Base-by-base conservation (phyloP, 2,797 vertebrate genomes). In the Peromyscus attwateri region DNA sequence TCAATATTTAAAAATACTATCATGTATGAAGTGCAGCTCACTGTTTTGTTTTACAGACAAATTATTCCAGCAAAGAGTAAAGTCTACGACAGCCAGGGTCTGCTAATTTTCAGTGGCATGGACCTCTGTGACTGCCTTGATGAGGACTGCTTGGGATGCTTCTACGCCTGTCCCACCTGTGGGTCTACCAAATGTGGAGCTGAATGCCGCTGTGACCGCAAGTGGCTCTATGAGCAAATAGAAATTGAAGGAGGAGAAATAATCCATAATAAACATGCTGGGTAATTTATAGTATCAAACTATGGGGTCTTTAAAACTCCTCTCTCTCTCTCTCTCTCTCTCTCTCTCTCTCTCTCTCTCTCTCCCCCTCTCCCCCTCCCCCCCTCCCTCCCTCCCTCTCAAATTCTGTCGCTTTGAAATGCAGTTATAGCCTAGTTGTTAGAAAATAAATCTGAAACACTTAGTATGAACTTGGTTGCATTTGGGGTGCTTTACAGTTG, bases 151-250 rank as follows among this genome's bases (percentile, higher is more conserved):
- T 98, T 99, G 98, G 99, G 99, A 34, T 99, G 99, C 96, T 99
- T 99, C 98, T 99, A 99, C n/a, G 99, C 99, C 0, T 99, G 99
- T 94, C 99, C 99, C 0, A 99, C 99, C 52, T 99, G 99, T 0
- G 95, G 98, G 66, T 99, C 99, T 0, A 99, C 99, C 98, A 99
- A 99, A 94, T 99, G 99, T 0, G 99, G 99, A 9, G 99, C 99
- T 0, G 99, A 99, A 70, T 99, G 99, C 91, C 99, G 99, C 97
- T 99, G 99, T 7, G 99, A 99, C 98, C 98, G 99, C 97, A 99
- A 99, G 98, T 99, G 99, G 99, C 98, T 99, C 0, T 99, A 99
- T 49, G 99, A 99, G 97, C 99, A 99, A 97, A 99, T 99, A 89
- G 99, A 99, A 97, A 99, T 99, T 29, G 99, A 99, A 98, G 99